phyloP scores from a whole-genome alignment of 2,113 vertebrate genomes.

The Hepsetus odoe region DNA sequence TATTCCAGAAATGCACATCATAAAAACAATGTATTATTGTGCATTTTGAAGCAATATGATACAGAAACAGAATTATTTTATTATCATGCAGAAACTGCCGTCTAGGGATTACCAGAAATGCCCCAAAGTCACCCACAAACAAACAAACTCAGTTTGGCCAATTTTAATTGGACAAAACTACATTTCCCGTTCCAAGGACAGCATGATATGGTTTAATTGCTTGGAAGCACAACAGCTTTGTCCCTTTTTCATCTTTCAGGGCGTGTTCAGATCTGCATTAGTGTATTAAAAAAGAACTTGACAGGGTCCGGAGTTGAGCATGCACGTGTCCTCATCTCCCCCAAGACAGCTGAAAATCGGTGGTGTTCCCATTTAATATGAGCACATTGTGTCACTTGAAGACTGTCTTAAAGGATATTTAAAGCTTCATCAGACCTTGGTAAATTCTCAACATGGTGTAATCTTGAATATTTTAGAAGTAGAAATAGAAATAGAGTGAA shows the following conservation, averaged over 20 bases:
- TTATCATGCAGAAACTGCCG: too few species aligned
- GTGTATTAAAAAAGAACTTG: too few species aligned
- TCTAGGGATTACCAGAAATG: too few species aligned
- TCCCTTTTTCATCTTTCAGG: not conserved
- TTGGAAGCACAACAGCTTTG: not conserved
- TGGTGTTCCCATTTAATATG: not conserved
- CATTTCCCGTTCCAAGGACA: not conserved
- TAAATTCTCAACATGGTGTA: not conserved
- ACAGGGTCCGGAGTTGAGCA: too few species aligned
- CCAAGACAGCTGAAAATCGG: not conserved
- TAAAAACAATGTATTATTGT: too few species aligned
- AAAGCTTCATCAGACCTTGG: not conserved
- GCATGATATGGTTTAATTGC: not conserved
- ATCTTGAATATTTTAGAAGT: not conserved
- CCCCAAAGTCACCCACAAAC: too few species aligned
- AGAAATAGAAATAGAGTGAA: slow-evolving; percentile 1
- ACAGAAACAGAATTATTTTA: too few species aligned
- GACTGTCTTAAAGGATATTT: not conserved
- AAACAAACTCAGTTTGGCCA: too few species aligned
- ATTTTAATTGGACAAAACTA: not conserved
- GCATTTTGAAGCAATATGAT: too few species aligned
- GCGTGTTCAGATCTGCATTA: not conserved
- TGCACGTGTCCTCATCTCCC: not conserved
- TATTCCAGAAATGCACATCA: too few species aligned
- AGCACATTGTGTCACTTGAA: not conserved